Base-by-base conservation (phyloP, 2,888 invertebrate species). In the Torymus aiolomorphi region DNA sequence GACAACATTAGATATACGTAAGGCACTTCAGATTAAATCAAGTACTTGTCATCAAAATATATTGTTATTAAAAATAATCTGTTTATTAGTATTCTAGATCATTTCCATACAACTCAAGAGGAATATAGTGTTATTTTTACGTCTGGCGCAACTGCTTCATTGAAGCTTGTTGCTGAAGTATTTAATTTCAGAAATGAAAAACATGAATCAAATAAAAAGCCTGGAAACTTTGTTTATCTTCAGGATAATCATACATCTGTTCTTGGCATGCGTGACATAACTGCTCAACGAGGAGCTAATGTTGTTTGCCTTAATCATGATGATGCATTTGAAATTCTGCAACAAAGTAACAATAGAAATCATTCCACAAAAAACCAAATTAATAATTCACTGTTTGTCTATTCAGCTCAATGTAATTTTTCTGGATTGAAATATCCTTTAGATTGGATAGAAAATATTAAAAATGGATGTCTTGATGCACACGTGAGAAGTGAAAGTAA, bases 181-280 rank as follows among this genome's bases (percentile, higher is more conserved):
- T 98, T 98, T 88, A 88, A 92, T 81, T 96, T 95, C 88, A 77
- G 80, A 13, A 59, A 76, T 51, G 56, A 69, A 1, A 65, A 66
- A 14, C 80, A 81, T 71, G 82, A 76, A 57, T 79, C 70, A 18
- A 49, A 20, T 11, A 42, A 59, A 5, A 49, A 76, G n/a, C 5
- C 31, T 10, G 96, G 96, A 1, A 91, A 92, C 71, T 96, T 97
- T 88, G 93, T 94, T 11, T 97, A 97, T 89, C 92, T 96, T 73
- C 93, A 95, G 88, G 98, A 98, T 89, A 98, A 97, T 88, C 99
- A 99, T 89, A 98, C 98, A 0, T 98, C 98, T 1, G 97, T 98
- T 0, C 92, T 98, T 80, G 98, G 99, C 13, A 95, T 98, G 93
- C 92, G 98, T 88, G 96, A 95, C 89, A 88, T 95, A 74, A 95